These are phyloP conservation scores for Sebastes cheni DNA, from an alignment of 2,797 vertebrate species.

Conservation along the genomic window DNA sequence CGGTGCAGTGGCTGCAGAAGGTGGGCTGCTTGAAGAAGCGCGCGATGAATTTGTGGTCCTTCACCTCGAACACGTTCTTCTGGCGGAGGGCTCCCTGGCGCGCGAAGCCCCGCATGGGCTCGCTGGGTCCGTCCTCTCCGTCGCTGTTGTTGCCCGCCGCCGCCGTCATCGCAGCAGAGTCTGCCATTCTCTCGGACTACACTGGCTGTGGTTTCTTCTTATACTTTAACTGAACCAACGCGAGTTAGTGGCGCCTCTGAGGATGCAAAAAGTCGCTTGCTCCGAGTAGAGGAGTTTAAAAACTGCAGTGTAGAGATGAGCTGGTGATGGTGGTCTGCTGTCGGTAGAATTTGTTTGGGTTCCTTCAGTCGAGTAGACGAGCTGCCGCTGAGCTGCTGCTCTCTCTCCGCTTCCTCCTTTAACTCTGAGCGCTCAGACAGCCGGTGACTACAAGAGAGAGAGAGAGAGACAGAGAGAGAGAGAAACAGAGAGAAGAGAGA, in stretches of 20 bases:
- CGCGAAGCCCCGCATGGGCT: constrained; percentile 86
- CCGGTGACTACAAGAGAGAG: neutral
- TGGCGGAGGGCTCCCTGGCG: constrained; percentile 93
- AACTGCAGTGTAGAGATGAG: neutral
- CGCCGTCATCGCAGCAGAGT: constrained; percentile 46
- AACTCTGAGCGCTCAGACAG: constrained; percentile 39
- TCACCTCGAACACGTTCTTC: constrained; percentile 96
- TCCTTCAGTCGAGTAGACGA: neutral
- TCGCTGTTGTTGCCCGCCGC: constrained; percentile 77
- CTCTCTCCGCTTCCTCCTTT: constrained; percentile 64
- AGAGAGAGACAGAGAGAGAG: neutral
- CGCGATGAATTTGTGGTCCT: constrained; percentile 94
- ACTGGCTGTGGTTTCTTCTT: neutral
- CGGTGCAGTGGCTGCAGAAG: constrained; percentile 97
- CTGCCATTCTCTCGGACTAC: constrained; percentile 65
- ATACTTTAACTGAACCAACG: neutral
- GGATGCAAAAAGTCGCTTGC: neutral
- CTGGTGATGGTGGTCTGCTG: neutral
- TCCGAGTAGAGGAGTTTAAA: neutral
- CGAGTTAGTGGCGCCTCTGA: neutral
- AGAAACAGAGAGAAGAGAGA: neutral
- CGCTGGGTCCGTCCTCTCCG: constrained; percentile 83
- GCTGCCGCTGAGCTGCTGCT: constrained; percentile 28
- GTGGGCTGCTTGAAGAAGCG: constrained; percentile 97
- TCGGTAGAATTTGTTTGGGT: neutral